Evolutionary conservation across 1,140 invertebrate genomes (phyloP).

Genomic region (Drosophila takahashii): DNA sequence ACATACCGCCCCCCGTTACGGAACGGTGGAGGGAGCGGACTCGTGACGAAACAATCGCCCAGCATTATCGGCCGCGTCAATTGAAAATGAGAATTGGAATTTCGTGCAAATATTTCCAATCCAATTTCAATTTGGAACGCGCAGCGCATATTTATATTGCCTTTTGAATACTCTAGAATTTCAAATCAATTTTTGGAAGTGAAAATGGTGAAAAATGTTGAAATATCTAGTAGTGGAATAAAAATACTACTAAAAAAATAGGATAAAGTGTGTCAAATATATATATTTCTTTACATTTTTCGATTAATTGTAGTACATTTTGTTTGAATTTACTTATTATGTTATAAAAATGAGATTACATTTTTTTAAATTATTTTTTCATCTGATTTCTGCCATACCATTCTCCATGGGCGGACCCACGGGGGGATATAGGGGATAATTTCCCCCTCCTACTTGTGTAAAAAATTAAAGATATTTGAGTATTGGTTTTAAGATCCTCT

Average conservation of each 20-base stretch:
- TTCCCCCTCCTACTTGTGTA: too few species aligned
- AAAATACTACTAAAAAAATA: too few species aligned
- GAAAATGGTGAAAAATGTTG: background rate
- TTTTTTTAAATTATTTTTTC: too few species aligned
- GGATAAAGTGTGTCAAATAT: too few species aligned
- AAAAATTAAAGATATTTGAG: background rate
- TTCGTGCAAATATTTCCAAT: constrained; percentile 76
- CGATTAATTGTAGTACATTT: too few species aligned
- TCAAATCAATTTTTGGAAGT: background rate
- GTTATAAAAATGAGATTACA: too few species aligned
- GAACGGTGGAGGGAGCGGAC: background rate
- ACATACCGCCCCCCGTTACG: background rate
- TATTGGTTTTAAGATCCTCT: background rate
- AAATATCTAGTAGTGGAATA: background rate
- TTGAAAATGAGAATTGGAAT: constrained; percentile 77
- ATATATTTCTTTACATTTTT: too few species aligned
- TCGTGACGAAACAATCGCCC: constrained; percentile 59
- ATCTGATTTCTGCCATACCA: too few species aligned
- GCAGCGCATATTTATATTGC: background rate
- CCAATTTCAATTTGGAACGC: constrained; percentile 74
- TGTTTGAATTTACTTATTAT: too few species aligned
- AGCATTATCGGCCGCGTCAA: constrained; percentile 53
- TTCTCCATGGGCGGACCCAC: too few species aligned
- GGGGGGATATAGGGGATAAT: too few species aligned
- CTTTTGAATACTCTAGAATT: background rate